Conservation (phyloP, 1,140 invertebrate species). For the Hormaphis cornu region DNA sequence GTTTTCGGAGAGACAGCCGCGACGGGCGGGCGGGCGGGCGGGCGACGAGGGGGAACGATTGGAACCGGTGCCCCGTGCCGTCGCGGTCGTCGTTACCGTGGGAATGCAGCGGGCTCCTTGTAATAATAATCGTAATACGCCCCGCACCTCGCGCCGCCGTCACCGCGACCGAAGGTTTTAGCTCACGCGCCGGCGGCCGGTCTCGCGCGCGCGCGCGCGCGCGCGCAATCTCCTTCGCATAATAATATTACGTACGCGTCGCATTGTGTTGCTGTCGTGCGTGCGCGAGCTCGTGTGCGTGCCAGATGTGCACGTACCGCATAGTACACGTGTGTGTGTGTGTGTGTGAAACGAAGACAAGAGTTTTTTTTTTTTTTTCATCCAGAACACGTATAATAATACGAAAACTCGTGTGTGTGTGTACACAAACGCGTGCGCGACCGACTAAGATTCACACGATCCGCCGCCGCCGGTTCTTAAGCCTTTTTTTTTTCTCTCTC, state of each 20-base stretch:
- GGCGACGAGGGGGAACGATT: too few species aligned
- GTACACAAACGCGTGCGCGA: conserved; percentile 7
- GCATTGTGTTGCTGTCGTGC: neutral
- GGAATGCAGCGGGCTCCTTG: conserved; percentile 28
- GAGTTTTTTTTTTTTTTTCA: conserved; percentile 23
- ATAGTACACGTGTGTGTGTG: neutral
- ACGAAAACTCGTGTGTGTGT: neutral
- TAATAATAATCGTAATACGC: conserved; percentile 20
- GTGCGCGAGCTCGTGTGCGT: neutral
- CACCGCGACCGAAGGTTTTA: neutral
- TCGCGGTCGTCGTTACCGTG: conserved; percentile 19
- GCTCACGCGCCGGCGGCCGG: neutral
- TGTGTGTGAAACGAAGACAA: conserved; percentile 24
- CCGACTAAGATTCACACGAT: conserved; percentile 9
- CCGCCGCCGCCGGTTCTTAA: conserved; percentile 7
- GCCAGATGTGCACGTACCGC: conserved; percentile 2
- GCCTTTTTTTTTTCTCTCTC: conserved; percentile 8
- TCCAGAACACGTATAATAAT: neutral
- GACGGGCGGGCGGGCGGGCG: neutral
- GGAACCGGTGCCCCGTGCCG: conserved; percentile 23
- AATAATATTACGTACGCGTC: neutral
- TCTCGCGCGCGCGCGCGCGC: neutral
- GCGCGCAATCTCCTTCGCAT: conserved; percentile 23
- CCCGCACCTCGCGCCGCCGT: neutral
- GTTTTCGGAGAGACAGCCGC: neutral